Percentiles rank a stretch among this genome's conserved stretches.
These are phyloP conservation scores for Falco naumanni DNA, from an alignment of 2,797 vertebrate species.

Conservation along the genomic window DNA sequence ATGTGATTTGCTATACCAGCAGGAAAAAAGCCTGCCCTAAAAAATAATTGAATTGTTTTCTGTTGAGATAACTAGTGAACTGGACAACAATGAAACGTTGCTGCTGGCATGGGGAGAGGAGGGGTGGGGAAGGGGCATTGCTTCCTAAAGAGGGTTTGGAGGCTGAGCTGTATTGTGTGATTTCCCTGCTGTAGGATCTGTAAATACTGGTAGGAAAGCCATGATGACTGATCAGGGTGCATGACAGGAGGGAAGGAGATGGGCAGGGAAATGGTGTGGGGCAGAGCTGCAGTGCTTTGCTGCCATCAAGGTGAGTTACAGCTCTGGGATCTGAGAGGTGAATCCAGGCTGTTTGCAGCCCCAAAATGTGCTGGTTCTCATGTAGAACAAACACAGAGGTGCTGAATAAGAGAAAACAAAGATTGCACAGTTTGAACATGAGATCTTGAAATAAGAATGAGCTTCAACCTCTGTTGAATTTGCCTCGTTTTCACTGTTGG, in stretches of 20 bases:
- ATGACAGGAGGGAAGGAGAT: background rate
- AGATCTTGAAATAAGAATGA: background rate
- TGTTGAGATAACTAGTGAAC: background rate
- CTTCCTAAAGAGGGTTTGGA: background rate
- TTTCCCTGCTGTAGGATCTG: background rate
- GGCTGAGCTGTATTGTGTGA: background rate
- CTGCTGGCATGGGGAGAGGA: background rate
- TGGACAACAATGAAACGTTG: background rate
- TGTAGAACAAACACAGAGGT: background rate
- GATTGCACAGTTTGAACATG: background rate
- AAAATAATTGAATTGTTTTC: background rate
- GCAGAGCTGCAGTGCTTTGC: background rate
- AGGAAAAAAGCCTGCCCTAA: background rate
- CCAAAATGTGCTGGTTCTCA: background rate
- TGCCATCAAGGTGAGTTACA: background rate
- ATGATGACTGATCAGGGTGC: background rate
- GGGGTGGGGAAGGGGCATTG: background rate
- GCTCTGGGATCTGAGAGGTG: background rate
- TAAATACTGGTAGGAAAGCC: accelerated
- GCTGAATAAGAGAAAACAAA: background rate
- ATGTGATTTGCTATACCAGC: background rate
- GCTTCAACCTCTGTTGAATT: background rate
- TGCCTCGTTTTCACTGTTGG: background rate
- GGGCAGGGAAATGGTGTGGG: background rate
- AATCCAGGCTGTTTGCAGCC: background rate